These are phyloP conservation scores for Virgularia gustaviana DNA, from an alignment of 92 coral and sea anemone genomes.

Conservation along the genomic window DNA sequence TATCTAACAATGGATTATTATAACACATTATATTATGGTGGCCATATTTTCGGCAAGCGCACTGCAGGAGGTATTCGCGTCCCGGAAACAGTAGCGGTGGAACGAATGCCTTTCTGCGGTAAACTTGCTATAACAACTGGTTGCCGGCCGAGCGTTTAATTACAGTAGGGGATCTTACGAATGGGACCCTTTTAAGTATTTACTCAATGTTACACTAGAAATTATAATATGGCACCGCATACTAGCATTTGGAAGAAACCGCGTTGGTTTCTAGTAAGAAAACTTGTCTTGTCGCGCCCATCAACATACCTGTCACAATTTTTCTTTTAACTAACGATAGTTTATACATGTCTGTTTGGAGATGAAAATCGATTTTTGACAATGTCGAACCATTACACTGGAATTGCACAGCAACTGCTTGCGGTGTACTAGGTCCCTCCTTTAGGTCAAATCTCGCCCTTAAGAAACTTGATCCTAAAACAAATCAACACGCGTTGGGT, in stretches of 20 bases:
- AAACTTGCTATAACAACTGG: too few relatives aligned
- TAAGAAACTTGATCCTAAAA: constrained; percentile 52
- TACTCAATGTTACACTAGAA: not conserved
- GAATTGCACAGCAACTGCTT: constrained; percentile 89
- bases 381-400: constrained; percentile 90
- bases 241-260: too few relatives aligned
- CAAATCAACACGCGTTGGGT: not conserved
- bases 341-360: constrained; percentile 84
- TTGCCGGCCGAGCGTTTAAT: too few relatives aligned
- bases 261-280: not conserved
- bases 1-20: too few relatives aligned
- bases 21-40: too few relatives aligned
- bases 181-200: not conserved
- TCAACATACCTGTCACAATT: constrained; percentile 67
- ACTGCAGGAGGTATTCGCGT: too few relatives aligned
- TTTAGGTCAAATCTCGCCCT: constrained; percentile 82
- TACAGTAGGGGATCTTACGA: too few relatives aligned
- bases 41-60: too few relatives aligned
- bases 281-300: not conserved
- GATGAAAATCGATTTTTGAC: constrained; percentile 86
- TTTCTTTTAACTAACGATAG: constrained; percentile 86
- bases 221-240: too few relatives aligned
- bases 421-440: constrained; percentile 84
- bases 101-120: too few relatives aligned
- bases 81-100: too few relatives aligned